Base-by-base conservation (phyloP, 2,113 vertebrate species). In the Andinoacara biseriatus region DNA sequence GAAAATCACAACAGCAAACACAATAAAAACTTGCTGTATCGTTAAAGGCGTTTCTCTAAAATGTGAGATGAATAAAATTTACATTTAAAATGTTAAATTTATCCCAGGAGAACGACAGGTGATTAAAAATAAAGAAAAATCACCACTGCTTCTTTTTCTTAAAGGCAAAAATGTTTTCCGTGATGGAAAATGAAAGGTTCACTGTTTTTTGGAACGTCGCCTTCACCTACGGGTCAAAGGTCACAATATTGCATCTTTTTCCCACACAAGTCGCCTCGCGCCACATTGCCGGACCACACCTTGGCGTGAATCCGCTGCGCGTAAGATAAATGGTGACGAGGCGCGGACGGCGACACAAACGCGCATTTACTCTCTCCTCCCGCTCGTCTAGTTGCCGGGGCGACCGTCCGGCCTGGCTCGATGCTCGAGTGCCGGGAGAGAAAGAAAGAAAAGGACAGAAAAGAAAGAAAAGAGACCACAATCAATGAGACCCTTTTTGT, bases 401-500 rank as follows among this genome's bases (percentile, higher is more conserved):
- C 20, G 89, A 92, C 89, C 58, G 74, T 20, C 38, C 59, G 75
- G 63, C 26, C 63, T 78, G 83, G 84, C 89, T 86, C 82, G 78
- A 78, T 90, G 90, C 90, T 65, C 65, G 49, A 89, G 89, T 89
- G 58, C 22, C 75, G 33, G 57, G 13, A 62, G 24, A 60, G 82
- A 65, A 82, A 88, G 86, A 81, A 24, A 60, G 38, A 58, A 82
- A 93, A 43, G 52, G 13, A 46, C 13, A 60, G 81, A 83, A 87
- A 82, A 58, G 94, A 96, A 96, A 90, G 85, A 93, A 93, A 93
- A 92, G 93, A 93, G 92, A 61, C 95, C 88, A 84, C 88, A 91
- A 93, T 92, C 93, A 93, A 87, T 89, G 84, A 94, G 91, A 94
- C 89, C 84, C 86, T 92, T 94, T 94, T 94, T 94, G 94, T 94